Evolutionary conservation across 2,888 invertebrate species (phyloP), one percentile per base, ranked within the genome.

Genomic region (Herminia tarsipennalis): DNA sequence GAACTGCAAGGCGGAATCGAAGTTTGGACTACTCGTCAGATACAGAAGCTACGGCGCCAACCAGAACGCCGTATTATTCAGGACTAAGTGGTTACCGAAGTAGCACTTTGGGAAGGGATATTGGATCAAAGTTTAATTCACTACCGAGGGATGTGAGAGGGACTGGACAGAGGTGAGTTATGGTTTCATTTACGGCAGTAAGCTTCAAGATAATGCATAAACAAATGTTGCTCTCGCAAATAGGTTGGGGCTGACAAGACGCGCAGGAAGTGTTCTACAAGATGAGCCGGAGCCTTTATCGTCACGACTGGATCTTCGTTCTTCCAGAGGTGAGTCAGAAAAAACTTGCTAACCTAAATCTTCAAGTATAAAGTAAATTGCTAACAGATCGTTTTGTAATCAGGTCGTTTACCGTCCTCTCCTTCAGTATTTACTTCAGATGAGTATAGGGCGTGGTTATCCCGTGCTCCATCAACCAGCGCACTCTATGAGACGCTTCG

Each of bases 11-110:
- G 70, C 93, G 97, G 56, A 95, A 96, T 69, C 92, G 96, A 66
- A 96, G 95, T 59, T 89, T 98, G 78, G 97, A 98, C 86, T 98
- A 98, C 83, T 98, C 98, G 14, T 98, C 98, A 35, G 98, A 98
- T 78, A 98, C 98, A 0, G 98, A 99, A 90, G 96, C 97, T n/a
- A 96, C 96, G 0, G 95, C 95, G 52, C 96, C 96, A 3, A 94
- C 95, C 8, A 92, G 95, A 52, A 80, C 92, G 60, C 95, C 96
- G 37, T 96, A 96, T 76, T 96, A 96, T 82, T 95, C 95, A 66
- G 93, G 90, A 8, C 74, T 91, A 25, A 89, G 89, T 63, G 89
- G 91, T 14, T 91, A 91, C 42, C 78, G 89, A 42, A 91, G 91
- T 74, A 90, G 90, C 48, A 90, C 91, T 27, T 79, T 93, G 39